Evolutionary conservation across 2,113 vertebrate genomes (phyloP).

Genomic region (Callocephalon fimbriatum): DNA sequence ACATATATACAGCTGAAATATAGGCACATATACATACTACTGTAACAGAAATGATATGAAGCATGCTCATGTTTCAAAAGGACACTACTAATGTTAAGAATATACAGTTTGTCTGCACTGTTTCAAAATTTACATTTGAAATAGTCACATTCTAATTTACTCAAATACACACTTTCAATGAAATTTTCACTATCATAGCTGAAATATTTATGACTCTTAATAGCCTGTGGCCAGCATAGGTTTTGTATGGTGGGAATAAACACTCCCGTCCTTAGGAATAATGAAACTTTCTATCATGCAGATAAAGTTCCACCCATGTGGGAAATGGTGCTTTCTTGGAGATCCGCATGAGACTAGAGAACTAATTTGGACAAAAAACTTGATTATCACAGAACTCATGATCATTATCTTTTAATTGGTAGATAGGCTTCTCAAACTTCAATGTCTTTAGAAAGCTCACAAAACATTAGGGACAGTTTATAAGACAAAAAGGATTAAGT

Average conservation of each 20-base stretch:
- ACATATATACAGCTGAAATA: not conserved
- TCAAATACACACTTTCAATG: not conserved
- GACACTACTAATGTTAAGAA: not conserved
- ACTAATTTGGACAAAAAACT: not conserved
- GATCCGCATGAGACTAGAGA: not conserved
- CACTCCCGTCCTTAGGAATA: not conserved
- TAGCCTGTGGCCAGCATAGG: not conserved
- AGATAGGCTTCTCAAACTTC: not conserved
- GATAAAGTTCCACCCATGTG: not conserved
- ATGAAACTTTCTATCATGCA: not conserved
- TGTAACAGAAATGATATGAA: not conserved
- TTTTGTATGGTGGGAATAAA: not conserved
- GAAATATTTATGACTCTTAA: not conserved
- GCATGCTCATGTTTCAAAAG: not conserved
- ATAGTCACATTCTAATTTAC: not conserved
- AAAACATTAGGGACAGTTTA: not conserved
- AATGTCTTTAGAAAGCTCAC: not conserved
- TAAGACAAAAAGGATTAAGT: not conserved
- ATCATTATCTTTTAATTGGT: not conserved
- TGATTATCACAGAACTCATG: not conserved
- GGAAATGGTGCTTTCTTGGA: not conserved
- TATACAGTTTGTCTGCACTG: not conserved
- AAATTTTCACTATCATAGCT: not conserved
- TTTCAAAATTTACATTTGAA: slow-evolving; percentile 1
- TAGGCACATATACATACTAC: not conserved